These are phyloP conservation scores for Sebastes minor DNA, from an alignment of 2,797 vertebrate genomes.

Conservation along the genomic window DNA sequence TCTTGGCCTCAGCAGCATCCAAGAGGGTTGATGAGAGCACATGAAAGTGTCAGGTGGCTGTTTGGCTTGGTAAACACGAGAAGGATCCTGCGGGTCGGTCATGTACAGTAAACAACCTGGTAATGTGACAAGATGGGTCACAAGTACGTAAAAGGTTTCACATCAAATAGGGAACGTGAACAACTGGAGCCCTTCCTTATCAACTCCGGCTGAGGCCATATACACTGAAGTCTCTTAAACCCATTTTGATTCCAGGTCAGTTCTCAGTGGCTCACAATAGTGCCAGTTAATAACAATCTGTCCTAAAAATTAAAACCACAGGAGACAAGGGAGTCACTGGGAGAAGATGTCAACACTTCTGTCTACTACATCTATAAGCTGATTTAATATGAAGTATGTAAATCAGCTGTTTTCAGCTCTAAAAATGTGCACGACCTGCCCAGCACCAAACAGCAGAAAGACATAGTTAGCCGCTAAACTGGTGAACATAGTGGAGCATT, in stretches of 20 bases:
- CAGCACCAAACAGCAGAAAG: not conserved
- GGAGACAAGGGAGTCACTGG: not conserved
- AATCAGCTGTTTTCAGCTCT: not conserved
- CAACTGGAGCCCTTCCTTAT: not conserved
- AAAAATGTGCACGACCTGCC: not conserved
- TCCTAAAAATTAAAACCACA: not conserved
- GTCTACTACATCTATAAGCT: not conserved
- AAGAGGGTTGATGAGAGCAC: slow-evolving; percentile 18
- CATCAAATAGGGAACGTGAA: not conserved
- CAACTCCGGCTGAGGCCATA: not conserved
- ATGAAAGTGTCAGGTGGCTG: slow-evolving; percentile 20
- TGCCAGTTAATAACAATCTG: not conserved
- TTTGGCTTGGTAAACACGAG: not conserved
- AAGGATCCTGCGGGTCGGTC: not conserved
- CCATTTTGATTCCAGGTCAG: not conserved
- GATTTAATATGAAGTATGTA: not conserved
- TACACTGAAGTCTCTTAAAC: not conserved
- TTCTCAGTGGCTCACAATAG: not conserved
- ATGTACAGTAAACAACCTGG: not conserved
- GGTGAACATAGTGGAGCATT: not conserved
- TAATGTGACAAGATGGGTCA: not conserved
- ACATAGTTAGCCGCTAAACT: not conserved
- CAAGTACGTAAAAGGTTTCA: not conserved
- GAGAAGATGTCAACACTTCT: not conserved
- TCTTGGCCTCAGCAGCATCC: slow-evolving; percentile 37